These are phyloP conservation scores for Catagonus wagneri DNA, from an alignment of 2,113 vertebrate genomes.

Conservation along the genomic window DNA sequence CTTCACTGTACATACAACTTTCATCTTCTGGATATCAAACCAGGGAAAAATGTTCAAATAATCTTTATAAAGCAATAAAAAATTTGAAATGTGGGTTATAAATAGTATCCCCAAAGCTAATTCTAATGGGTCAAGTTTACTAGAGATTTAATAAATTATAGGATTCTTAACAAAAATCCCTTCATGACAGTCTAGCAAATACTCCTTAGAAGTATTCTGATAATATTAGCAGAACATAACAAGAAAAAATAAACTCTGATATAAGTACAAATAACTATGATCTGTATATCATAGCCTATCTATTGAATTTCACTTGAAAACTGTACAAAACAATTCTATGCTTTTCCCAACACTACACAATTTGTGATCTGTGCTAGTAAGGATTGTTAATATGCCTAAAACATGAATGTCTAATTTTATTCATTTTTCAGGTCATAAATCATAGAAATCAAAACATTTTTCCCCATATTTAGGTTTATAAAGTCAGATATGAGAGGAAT, in stretches of 20 bases:
- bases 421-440: not conserved
- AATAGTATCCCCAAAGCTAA: not conserved
- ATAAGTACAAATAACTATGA: not conserved
- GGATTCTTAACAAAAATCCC: not conserved
- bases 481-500: slow-evolving; percentile 12
- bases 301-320: slow-evolving; percentile 37
- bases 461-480: not conserved
- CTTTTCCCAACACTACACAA: not conserved
- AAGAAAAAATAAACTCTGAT: slow-evolving; percentile 40
- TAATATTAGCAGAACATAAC: not conserved
- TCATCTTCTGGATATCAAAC: not conserved
- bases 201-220: not conserved
- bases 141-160: slow-evolving; percentile 18
- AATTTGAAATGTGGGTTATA: not conserved
- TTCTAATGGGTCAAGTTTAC: not conserved
- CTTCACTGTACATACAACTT: not conserved
- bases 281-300: not conserved
- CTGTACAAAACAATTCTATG: not conserved
- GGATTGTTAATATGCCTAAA: not conserved
- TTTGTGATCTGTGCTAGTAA: slow-evolving; percentile 21
- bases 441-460: not conserved
- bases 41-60: not conserved
- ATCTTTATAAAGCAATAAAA: not conserved
- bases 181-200: not conserved
- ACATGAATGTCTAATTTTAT: slow-evolving; percentile 1